These are phyloP conservation scores for Rhopalosiphum padi DNA, from an alignment of 1,140 invertebrate genomes.

Conservation along the genomic window DNA sequence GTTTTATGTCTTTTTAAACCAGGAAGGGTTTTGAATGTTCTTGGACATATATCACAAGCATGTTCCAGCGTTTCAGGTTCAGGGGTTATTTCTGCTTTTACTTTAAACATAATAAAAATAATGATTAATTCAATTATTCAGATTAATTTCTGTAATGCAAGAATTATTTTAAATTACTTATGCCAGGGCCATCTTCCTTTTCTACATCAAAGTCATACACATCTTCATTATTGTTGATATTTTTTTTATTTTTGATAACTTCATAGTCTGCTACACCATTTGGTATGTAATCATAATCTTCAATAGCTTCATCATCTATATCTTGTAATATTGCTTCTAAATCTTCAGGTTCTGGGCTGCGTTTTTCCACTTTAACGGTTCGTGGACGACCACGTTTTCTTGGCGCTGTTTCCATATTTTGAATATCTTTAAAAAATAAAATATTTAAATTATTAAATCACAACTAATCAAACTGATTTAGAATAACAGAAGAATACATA, in stretches of 20 bases:
- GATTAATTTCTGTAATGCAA: not conserved
- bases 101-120: not conserved
- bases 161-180: conserved; percentile 28
- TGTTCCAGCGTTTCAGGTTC: not conserved
- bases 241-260: conserved; percentile 30
- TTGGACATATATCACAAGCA: conserved; percentile 38
- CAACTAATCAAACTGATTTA: too few species aligned
- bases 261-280: conserved; percentile 16
- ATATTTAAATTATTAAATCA: not conserved
- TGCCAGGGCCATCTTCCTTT: conserved; percentile 52
- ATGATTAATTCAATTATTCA: not conserved
- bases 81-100: not conserved
- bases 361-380: not conserved
- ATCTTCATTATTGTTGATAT: conserved; percentile 55
- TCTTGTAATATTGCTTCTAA: conserved; percentile 54
- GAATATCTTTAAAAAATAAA: not conserved
- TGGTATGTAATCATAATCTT: conserved; percentile 12
- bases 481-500: too few species aligned
- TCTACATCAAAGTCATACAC: conserved; percentile 58
- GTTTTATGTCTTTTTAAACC: conserved; percentile 51
- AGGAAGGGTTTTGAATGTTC: conserved; percentile 39
- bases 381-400: conserved; percentile 35
- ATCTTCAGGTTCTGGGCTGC: conserved; percentile 31
- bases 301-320: conserved; percentile 7
- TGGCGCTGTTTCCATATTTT: not conserved